A percentile compares a stretch with the other conserved stretches of the same genome.
These are phyloP conservation scores for Toxotes jaculatrix DNA, from an alignment of 2,113 vertebrate species.

Conservation along the genomic window DNA sequence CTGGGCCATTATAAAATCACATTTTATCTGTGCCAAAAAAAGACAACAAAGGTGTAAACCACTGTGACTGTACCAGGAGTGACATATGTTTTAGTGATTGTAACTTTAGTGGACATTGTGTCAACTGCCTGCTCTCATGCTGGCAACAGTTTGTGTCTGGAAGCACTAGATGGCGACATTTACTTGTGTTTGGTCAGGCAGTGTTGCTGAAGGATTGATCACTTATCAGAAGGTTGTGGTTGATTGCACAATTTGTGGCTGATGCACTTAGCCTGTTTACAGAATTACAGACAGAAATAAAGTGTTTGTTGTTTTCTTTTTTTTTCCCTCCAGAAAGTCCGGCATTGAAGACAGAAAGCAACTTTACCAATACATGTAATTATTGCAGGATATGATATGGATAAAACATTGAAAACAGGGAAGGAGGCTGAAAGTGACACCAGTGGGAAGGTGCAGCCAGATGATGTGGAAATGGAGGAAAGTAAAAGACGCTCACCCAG, in stretches of 20 bases:
- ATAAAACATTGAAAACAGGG: slow-evolving; percentile 66
- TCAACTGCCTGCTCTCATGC: slow-evolving; percentile 3
- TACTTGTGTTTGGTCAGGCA: slow-evolving; percentile 11
- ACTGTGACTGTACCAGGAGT: background rate
- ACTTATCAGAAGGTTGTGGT: slow-evolving; percentile 16
- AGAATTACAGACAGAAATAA: background rate
- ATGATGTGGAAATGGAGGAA: slow-evolving; percentile 64
- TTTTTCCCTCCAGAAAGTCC: slow-evolving; percentile 35
- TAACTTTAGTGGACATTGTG: background rate
- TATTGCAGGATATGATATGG: slow-evolving; percentile 56
- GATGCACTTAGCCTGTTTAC: slow-evolving; percentile 14
- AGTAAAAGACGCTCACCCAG: slow-evolving; percentile 55
- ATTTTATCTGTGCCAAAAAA: background rate
- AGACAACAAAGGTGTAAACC: background rate
- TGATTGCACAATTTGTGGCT: background rate
- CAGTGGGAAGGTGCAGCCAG: slow-evolving; percentile 55
- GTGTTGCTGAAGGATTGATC: slow-evolving; percentile 1
- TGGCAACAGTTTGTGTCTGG: background rate
- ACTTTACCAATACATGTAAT: slow-evolving; percentile 5
- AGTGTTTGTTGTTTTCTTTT: background rate
- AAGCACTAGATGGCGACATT: slow-evolving; percentile 82
- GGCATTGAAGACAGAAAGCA: slow-evolving; percentile 13
- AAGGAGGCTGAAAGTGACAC: slow-evolving; percentile 65
- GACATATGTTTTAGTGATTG: background rate
- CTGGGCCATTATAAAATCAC: background rate